Evolutionary conservation across 2,113 vertebrate genomes (phyloP), one percentile per base, ranked within the genome.

Genomic region (Recurvirostra avosetta): DNA sequence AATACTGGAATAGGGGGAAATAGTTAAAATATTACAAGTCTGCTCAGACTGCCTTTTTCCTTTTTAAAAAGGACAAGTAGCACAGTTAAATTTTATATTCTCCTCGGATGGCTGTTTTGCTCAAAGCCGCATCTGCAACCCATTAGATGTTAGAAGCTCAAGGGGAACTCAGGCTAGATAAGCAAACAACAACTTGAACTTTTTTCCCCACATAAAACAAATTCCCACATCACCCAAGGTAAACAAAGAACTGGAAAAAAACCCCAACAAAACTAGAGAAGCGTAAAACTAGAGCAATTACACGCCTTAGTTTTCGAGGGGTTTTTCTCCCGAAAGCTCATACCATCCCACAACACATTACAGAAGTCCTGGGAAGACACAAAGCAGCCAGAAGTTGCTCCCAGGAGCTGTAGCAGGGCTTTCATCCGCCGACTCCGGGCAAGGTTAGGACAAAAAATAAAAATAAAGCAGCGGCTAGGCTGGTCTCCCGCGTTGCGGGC

Each of bases 201-300:
- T 16, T 10, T 36, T 16, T 25, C n/a, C 59, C 23, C 9, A 2
- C 0, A 4, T 16, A 27, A 66, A 36, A 43, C 7, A 11, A 3
- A 17, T 41, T 21, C 58, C 40, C 43, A 2, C 45, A 29, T 12
- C n/a, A 6, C 0, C 32, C 55, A 2, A 41, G 11, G 13, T 14
- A 47, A 65, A 84, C 19, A 41, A 58, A 58, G 32, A n/a, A 25
- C 15, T 5, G 41, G 41, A 20, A 34, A 30, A 36, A 40, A 67
- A 14, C 2, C 2, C 2, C 19, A 4, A 22, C 12, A 71, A 56
- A 7, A n/a, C 13, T 2, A 4, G 30, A 29, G 19, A 19, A 34
- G 40, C 0, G 0, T 30, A 34, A 7, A 27, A 0, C 12, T 0
- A 3, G 6, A 30, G 52, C 8, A 22, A 10, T 17, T 49, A 16